Evolutionary conservation across 2,888 invertebrate species (phyloP), one percentile per base, ranked within the genome.

Genomic region (Choristoneura rosaceana): DNA sequence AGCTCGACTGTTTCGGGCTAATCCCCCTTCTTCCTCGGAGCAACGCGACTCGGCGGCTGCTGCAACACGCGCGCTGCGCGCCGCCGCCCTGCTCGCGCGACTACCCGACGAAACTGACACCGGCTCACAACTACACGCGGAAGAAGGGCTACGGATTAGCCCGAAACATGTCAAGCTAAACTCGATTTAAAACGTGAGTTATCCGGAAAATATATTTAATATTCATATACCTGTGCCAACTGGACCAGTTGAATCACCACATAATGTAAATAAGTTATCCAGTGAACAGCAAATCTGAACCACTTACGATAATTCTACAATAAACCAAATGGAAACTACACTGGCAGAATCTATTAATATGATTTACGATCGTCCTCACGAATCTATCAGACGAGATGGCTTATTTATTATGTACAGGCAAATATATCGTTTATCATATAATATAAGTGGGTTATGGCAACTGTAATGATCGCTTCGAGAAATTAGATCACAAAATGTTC

Each of bases 351-450:
- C 59, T 59, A 59, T 59, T 59, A 59, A 59, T 34, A 59, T 59
- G 59, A 59, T 59, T 59, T 59, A 59, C 34, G 34, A n/a, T 14
- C 59, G 34, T 34, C 33, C 5, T 34, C 34, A 33, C 34, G 59
- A 59, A 34, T 34, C 59, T 59, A 59, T 59, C 59, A 59, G 59
- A n/a, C 14, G 14, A 59, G 59, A 59, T 59, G n/a, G 59, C 59
- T 59, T 59, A 59, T 59, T 59, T 59, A 59, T 59, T 59, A 59
- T 59, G 59, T 59, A 59, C 34, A 59, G 8, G 34, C 59, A n/a
- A 59, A 59, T 34, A n/a, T 12, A 59, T 59, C 34, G 14, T 14
- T 59, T 59, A 34, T 59, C 55, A n/a, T 33, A 14, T 34, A 34
- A 14, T 34, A 59, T 59, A 34, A 59, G n/a, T 34, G 34, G 34